Evolutionary conservation across 2,888 invertebrate genomes (phyloP).

Genomic region (Biston betularia): DNA sequence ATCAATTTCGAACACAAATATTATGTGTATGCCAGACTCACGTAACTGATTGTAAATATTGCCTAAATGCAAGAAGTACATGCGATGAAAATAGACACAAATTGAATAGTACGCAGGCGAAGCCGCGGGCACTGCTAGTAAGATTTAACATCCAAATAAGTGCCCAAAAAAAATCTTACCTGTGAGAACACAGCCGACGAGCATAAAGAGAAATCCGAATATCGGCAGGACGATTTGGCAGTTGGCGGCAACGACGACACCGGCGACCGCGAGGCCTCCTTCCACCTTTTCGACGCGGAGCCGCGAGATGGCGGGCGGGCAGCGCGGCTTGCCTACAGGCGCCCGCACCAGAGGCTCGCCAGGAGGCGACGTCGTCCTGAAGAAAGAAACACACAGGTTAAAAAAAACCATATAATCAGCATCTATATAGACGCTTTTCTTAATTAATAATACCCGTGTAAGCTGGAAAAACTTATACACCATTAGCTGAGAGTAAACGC

Average conservation of each 20-base stretch:
- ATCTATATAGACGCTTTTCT: too few relatives aligned
- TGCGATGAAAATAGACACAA: too few relatives aligned
- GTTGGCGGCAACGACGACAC: constrained; percentile 91
- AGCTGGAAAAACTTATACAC: too few relatives aligned
- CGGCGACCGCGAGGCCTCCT: constrained; percentile 91
- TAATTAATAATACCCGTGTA: too few relatives aligned
- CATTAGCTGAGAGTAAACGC: too few relatives aligned
- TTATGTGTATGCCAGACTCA: background rate
- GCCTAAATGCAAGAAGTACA: too few relatives aligned
- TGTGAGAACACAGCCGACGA: constrained; percentile 91
- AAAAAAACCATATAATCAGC: background rate
- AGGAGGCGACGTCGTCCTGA: constrained; percentile 81
- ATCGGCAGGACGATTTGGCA: constrained; percentile 92
- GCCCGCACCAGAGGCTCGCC: constrained; percentile 87
- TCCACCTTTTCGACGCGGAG: constrained; percentile 91
- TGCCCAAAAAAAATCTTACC: constrained; percentile 74
- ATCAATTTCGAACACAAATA: background rate
- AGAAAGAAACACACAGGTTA: constrained; percentile 42
- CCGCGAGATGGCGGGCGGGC: constrained; percentile 89
- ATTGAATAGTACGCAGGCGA: too few relatives aligned
- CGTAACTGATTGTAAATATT: background rate
- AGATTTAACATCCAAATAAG: too few relatives aligned
- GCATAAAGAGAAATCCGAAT: constrained; percentile 91
- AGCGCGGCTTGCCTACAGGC: constrained; percentile 82
- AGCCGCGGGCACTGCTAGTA: too few relatives aligned